Evolutionary conservation across 2,797 vertebrate species (phyloP).

Genomic region (Lacerta bilineata): DNA sequence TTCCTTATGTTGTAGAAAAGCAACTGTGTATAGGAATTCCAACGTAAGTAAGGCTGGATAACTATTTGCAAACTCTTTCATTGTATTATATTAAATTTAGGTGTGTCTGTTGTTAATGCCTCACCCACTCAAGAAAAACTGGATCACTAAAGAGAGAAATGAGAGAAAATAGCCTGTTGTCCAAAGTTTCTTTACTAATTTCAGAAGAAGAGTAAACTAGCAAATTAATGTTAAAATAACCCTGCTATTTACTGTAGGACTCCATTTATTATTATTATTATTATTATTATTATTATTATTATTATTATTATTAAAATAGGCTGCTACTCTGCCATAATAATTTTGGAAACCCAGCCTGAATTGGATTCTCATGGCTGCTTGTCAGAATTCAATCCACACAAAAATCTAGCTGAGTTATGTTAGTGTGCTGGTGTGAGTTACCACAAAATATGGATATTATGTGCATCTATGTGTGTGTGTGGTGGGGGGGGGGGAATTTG

Average conservation of each 20-base stretch:
- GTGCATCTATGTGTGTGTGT: too few species aligned
- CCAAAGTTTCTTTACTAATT: conserved; percentile 83
- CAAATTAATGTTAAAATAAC: conserved; percentile 84
- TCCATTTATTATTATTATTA: neutral
- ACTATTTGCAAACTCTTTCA: conserved; percentile 28
- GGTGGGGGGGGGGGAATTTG: too few species aligned
- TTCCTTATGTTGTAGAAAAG: conserved; percentile 45
- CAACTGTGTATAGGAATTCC: conserved; percentile 25
- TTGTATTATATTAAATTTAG: conserved; percentile 51
- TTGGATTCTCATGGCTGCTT: neutral
- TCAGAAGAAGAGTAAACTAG: conserved; percentile 80
- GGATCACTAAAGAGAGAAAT: neutral
- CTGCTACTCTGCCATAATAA: neutral
- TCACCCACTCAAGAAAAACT: conserved; percentile 46
- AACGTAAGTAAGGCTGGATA: conserved; percentile 46
- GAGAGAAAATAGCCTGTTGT: conserved; percentile 70
- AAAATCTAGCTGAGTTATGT: neutral
- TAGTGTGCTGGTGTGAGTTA: neutral
- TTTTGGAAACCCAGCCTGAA: neutral
- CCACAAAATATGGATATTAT: neutral
- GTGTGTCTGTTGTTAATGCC: conserved; percentile 28
- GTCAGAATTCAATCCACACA: neutral
- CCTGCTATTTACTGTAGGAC: conserved; percentile 79
- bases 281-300: too few species aligned
- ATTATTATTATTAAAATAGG: neutral